Evolutionary conservation across 23 tunicate genomes (phyloP), one percentile per base, ranked within the genome.

Genomic region (Halocynthia aurantium): DNA sequence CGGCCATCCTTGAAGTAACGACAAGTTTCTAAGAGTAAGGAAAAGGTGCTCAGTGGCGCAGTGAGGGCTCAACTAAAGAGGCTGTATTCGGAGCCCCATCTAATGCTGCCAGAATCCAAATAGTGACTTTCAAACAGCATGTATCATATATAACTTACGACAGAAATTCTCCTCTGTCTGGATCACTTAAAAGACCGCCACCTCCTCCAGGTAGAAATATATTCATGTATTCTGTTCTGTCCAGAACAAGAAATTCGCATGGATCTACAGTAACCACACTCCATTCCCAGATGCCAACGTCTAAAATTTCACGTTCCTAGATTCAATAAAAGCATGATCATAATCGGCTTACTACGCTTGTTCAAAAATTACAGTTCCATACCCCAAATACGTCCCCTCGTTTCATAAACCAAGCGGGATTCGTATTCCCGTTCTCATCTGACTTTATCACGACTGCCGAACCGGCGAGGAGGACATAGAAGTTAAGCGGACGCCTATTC

Each of bases 371-470:
- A 15, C 13, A 51, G 10, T 7, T 21, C n/a, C 81, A 51, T 71
- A 89, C 96, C 52, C 96, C 96, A 84, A 89, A 89, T 52, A 89
- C 77, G 69, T 89, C 96, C 53, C 96, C 96, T 20, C 89, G 70
- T 50, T 81, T 80, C 75, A 89, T 51, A 50, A 89, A 89, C 12
- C 58, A 80, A 7, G 84, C 84, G 6, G 96, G 96, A 55, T 84
- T 89, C 5, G 96, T 89, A 53, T 84, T 89, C 53, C 96, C 96
- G 40, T 31, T 64, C 52, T 89, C 96, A 56, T 89, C 96, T 44
- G 70, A 18, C 52, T 84, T 89, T 6, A 89, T 84, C 21, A 89
- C 84, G 44, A 89, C 96, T 10, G 96, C 96, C 54, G 96, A 84
- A 13, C 96, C 96, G 31, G 89, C 89, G 20, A 89, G 75, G 10